These are phyloP conservation scores for Hylomyscus alleni DNA, from an alignment of 2,797 vertebrate genomes.

Conservation along the genomic window DNA sequence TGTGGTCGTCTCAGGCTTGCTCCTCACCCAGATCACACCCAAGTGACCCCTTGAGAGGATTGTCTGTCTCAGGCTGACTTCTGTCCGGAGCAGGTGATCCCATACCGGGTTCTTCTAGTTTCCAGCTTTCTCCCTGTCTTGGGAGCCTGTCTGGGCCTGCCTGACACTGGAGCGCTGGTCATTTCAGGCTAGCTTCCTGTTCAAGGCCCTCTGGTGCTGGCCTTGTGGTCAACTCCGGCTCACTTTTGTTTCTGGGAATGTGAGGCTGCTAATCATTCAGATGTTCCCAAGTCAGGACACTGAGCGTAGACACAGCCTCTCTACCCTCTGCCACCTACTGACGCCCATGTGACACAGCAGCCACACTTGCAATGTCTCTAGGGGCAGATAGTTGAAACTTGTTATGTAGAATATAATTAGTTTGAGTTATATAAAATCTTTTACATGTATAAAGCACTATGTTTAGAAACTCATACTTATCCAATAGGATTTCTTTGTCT, in stretches of 20 bases:
- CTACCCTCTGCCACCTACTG: not conserved
- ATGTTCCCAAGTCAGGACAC: not conserved
- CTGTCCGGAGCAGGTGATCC: not conserved
- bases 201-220: too few species aligned
- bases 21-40: not conserved
- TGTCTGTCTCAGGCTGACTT: not conserved
- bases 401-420: slow-evolving; percentile 22
- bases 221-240: not conserved
- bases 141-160: not conserved
- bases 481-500: not conserved
- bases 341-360: not conserved
- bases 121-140: not conserved
- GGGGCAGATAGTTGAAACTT: not conserved
- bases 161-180: not conserved
- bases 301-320: not conserved
- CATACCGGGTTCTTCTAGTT: not conserved
- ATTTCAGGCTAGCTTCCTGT: not conserved
- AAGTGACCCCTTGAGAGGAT: not conserved
- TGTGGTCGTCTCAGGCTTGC: not conserved
- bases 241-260: not conserved
- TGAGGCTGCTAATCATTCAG: not conserved
- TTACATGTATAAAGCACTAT: not conserved
- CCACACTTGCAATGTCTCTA: not conserved
- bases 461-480: slow-evolving; percentile 19
- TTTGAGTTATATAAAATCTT: not conserved